Base-by-base conservation (phyloP, 2,797 vertebrate species). In the Saxicola maurus region DNA sequence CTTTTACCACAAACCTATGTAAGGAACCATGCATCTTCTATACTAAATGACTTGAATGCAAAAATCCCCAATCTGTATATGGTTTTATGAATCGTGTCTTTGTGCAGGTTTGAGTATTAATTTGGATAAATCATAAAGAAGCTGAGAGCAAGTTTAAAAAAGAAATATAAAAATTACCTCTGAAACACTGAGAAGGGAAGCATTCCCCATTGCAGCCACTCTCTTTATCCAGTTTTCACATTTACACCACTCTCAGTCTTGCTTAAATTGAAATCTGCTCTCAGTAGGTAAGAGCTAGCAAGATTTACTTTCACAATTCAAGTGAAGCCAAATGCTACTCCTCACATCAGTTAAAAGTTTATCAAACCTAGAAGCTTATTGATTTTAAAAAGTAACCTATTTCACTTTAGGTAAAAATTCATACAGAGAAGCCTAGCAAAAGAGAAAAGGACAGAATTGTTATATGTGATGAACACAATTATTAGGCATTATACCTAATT, bases 1-100 rank as follows among this genome's bases (percentile, higher is more conserved):
- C 20, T 80, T 69, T 55, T 62, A 43, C 21, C n/a, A 62, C 17
- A 65, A 61, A 23, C 8, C 52, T 73, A 9, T 17, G 6, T 13
- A 66, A 69, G 53, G 18, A 77, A 59, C 11, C 12, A 13, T 1
- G 0, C 16, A 30, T 62, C 73, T 55, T 73, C 35, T 28, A 3
- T 9, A 48, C 30, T 48, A 48, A 68, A 87, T 45, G 56, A 33
- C 27, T 27, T 68, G 35, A 65, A 91, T 10, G 19, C 31, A 61
- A 13, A 72, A 56, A 7, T 1, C 0, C 3, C 18, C 3, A 5
- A 67, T n/a, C 21, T 33, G 42, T 28, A 9, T 8, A 25, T 2
- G 1, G 43, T 87, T 82, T 71, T 46, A 64, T 53, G 11, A 73
- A 78, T 24, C 0, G 0, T 20, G n/a, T 73, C 43, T 83, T 93